Base-by-base conservation (phyloP, 2,797 vertebrate species). In the Cottoperca gobio region DNA sequence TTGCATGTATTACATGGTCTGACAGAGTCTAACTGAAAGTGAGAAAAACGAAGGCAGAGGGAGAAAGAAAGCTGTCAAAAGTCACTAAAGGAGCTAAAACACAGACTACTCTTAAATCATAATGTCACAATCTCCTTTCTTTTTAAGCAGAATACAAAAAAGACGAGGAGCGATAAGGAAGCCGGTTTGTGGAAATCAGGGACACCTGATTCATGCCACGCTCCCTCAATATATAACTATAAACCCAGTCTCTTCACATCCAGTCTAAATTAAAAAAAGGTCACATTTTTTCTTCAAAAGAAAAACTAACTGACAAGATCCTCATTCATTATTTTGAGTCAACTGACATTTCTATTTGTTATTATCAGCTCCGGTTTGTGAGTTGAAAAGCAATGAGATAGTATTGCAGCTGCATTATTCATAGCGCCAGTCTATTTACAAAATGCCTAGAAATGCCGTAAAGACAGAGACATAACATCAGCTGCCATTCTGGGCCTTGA, bases 1-100 rank as follows among this genome's bases (percentile, higher is more conserved):
- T 89, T 90, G 89, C 88, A 85, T 85, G 83, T 89, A 89, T 91
- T 92, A 90, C 84, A 88, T 52, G 78, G 88, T 82, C 88, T 87
- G 90, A 90, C 89, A 86, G 73, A 79, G 31, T 88, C 73, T 64
- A 26, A 82, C 84, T 88, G 61, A 86, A 84, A 73, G 85, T 82
- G 79, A 83, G 58, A 45, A 70, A 75, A 91, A 75, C 73, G 62
- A 75, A 81, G 62, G 57, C 28, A 62, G 59, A 37, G 59, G 28
- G 62, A 78, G 73, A 84, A 69, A 80, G 67, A 89, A 72, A 88
- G 74, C 74, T 89, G 82, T 90, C 82, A 90, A 79, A 92, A 88
- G 80, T 81, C 78, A 86, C 75, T 50, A 83, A n/a, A 76, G 78
- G 78, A 86, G 74, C 66, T 85, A 80, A 91, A 93, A 89, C 17